phyloP scores from a whole-genome alignment of 2,113 vertebrate genomes.

The Thalassarche chlororhynchos region DNA sequence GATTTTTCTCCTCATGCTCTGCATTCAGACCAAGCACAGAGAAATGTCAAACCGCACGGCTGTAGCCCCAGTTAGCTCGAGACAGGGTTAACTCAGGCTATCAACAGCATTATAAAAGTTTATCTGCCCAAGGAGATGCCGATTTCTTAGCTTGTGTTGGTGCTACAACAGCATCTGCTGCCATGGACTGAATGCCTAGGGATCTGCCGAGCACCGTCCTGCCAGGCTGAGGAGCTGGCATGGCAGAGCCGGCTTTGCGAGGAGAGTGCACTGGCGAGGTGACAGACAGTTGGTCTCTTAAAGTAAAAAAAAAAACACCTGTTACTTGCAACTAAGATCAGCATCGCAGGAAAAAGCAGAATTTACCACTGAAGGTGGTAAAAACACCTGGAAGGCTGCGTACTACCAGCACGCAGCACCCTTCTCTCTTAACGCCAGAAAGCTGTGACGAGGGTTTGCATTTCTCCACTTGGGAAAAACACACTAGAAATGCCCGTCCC shows the following conservation, averaged over 20 bases:
- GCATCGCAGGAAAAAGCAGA: too few species aligned
- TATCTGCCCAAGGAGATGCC: not conserved
- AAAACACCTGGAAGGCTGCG: not conserved
- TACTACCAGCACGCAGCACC: not conserved
- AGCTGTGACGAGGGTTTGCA: accelerated
- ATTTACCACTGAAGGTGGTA: not conserved
- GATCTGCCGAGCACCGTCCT: not conserved
- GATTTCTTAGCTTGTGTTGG: not conserved
- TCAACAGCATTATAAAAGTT: accelerated
- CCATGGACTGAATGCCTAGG: accelerated
- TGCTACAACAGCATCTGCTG: not conserved
- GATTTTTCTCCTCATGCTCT: not conserved
- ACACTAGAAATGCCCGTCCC: not conserved
- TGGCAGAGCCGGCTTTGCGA: not conserved
- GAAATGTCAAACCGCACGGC: not conserved
- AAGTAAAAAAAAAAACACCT: not conserved
- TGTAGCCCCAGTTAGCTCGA: accelerated
- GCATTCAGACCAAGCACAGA: not conserved
- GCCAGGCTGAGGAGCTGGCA: not conserved
- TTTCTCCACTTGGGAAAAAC: not conserved
- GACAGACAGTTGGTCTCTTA: accelerated
- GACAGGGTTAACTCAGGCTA: not conserved
- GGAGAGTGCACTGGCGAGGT: not conserved
- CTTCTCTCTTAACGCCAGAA: not conserved
- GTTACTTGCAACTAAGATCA: not conserved